Percentiles rank a stretch among this genome's conserved stretches.
Conservation (phyloP, 1,140 invertebrate genomes). For the Drosophila truncata region DNA sequence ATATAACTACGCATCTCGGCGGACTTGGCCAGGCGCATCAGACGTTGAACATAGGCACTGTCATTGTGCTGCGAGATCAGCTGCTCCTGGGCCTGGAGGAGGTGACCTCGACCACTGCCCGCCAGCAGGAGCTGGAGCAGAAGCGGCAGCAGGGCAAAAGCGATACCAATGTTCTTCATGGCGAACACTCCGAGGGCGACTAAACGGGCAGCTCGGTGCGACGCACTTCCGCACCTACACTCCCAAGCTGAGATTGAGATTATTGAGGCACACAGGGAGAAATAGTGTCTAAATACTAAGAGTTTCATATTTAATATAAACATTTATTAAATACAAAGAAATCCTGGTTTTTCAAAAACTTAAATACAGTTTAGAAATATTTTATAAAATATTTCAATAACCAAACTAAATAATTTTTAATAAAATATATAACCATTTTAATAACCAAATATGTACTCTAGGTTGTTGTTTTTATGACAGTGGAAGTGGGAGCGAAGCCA, state of each 20-base stretch:
- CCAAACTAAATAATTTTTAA: no score
- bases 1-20: constrained; percentile 81
- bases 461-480: constrained; percentile 8
- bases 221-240: constrained; percentile 63
- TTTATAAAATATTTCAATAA: no score
- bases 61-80: constrained; percentile 72
- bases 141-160: constrained; percentile 14
- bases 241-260: constrained; percentile 23
- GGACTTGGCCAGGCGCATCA: constrained; percentile 75
- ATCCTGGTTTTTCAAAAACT: no score
- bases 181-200: constrained; percentile 43
- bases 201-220: constrained; percentile 40
- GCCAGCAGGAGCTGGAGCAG: constrained; percentile 10
- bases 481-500: constrained; percentile 4
- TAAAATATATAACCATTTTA: background rate
- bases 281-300: background rate
- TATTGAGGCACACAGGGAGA: constrained; percentile 11
- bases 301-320: background rate
- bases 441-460: background rate
- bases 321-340: background rate
- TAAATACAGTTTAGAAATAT: no score
- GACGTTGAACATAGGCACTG: constrained; percentile 67
- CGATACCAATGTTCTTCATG: constrained; percentile 54
- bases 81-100: constrained; percentile 68
- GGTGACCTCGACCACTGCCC: constrained; percentile 32